These are phyloP conservation scores for Lasaia peninsularis DNA, from an alignment of 1,140 invertebrate species.

Conservation along the genomic window DNA sequence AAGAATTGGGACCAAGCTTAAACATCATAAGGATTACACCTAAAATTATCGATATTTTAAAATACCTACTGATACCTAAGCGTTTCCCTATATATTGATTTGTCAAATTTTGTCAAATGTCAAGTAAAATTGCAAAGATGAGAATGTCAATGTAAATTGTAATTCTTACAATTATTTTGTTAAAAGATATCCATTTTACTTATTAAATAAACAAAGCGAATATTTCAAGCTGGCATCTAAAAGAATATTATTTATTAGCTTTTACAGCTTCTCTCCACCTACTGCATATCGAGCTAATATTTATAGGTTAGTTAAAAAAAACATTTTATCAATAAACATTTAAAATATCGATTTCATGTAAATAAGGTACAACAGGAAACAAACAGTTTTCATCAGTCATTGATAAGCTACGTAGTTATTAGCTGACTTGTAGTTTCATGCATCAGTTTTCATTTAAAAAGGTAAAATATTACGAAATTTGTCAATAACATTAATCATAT, in stretches of 20 bases:
- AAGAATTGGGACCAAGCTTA: too few relatives aligned
- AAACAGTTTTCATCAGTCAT: neutral
- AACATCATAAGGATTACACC: too few relatives aligned
- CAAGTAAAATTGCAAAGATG: slow-evolving; percentile 10
- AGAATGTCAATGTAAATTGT: neutral
- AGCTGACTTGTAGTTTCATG: neutral
- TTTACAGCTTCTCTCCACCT: slow-evolving; percentile 52
- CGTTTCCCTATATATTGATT: too few relatives aligned
- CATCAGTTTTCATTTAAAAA: neutral
- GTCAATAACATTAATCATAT: too few relatives aligned
- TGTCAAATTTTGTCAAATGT: too few relatives aligned
- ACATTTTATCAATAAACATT: slow-evolving; percentile 21
- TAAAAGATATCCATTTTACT: slow-evolving; percentile 9
- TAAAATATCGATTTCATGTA: slow-evolving; percentile 27
- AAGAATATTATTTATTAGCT: slow-evolving; percentile 48
- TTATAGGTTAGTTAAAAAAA: slow-evolving; percentile 50
- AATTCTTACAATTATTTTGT: slow-evolving; percentile 4
- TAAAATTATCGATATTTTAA: too few relatives aligned
- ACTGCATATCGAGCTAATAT: slow-evolving; percentile 32
- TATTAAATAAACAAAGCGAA: neutral
- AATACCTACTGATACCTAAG: too few relatives aligned
- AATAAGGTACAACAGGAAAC: slow-evolving; percentile 6
- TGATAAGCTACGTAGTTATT: neutral
- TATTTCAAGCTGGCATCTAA: slow-evolving; percentile 62
- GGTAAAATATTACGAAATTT: neutral